Base-by-base conservation (phyloP, 2,888 invertebrate genomes). In the Junonia oenone region DNA sequence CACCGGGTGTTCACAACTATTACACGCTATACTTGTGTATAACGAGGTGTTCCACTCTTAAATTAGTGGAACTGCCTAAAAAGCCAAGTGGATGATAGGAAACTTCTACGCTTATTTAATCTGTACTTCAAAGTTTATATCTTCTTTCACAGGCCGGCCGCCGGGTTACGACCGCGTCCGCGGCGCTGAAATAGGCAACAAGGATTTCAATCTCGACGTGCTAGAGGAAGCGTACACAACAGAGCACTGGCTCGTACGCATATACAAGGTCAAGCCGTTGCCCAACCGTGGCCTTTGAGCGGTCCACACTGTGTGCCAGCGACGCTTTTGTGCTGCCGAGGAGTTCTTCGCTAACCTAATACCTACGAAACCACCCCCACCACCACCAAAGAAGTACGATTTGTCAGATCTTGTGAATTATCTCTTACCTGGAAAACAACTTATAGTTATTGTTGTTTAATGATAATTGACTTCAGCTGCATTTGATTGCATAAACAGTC, bases 161-260 rank as follows among this genome's bases (percentile, higher is more conserved):
- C 95, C 98, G 1, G 99, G 99, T 13, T 99, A 96, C 81, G 99
- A 99, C 90, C 93, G 99, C 69, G 99, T 99, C 0, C 93, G 99
- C 53, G 95, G 96, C 68, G 96, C 97, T n/a, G 99, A 99, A 89
- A 99, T 99, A 71, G 99, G 99, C 65, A 97, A 98, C 90, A 99
- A 99, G 89, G 98, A 99, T 85, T 98, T 99, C 87, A 97, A 98
- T 82, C 87, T 99, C 62, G 97, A 98, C 77, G 97, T 97, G n/a
- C 88, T 99, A n/a, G 99, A 99, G 83, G 99, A 99, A 89, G 99
- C 99, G 0, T 99, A 99, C 88, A 99, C 99, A 14, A 98, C 99
- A 0, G 99, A 99, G 81, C 99, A 99, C 88, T 99, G 99, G 99
- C 93, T 99, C 46, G 99, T 99, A 55, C 93, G 99, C 72, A 98